Evolutionary conservation across 2,888 invertebrate genomes (phyloP).

Genomic region (Prosopocoilus inquinatus): DNA sequence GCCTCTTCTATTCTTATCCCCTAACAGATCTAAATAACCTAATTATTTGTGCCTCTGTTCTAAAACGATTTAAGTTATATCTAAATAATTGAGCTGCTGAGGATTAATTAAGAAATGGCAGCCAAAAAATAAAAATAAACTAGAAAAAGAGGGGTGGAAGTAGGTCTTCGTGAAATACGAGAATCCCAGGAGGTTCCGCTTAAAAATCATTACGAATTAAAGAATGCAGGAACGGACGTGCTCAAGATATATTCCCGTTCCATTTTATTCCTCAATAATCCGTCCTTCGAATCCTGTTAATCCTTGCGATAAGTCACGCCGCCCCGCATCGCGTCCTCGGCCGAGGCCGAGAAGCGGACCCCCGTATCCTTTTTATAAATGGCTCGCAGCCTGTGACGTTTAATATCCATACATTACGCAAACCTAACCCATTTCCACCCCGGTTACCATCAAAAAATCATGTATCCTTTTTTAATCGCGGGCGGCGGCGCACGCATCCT

Average conservation of each 20-base stretch:
- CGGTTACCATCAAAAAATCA: constrained; percentile 19
- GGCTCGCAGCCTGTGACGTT: constrained; percentile 45
- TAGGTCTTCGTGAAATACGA: no score
- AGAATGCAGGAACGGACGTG: no score
- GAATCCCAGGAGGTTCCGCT: no score
- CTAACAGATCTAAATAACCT: no score
- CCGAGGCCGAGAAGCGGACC: constrained; percentile 26
- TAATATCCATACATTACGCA: constrained; percentile 47
- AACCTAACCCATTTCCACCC: constrained; percentile 33
- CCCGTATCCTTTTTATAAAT: constrained; percentile 47
- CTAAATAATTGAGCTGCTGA: no score
- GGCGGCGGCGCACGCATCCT: neutral
- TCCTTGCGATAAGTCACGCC: constrained; percentile 28
- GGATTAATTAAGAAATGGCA: no score
- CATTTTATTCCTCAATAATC: constrained; percentile 18
- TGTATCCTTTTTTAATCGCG: neutral
- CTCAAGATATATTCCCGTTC: neutral
- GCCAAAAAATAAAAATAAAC: no score
- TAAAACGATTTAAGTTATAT: no score
- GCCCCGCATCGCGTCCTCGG: constrained; percentile 21
- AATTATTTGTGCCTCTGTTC: no score
- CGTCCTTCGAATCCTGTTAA: constrained; percentile 26
- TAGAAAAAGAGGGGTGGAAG: no score
- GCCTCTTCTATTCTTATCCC: no score
- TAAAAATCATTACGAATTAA: no score